These are phyloP conservation scores for Crossaster papposus DNA, from an alignment of 53 echinoderm and acorn worm species.

Conservation along the genomic window DNA sequence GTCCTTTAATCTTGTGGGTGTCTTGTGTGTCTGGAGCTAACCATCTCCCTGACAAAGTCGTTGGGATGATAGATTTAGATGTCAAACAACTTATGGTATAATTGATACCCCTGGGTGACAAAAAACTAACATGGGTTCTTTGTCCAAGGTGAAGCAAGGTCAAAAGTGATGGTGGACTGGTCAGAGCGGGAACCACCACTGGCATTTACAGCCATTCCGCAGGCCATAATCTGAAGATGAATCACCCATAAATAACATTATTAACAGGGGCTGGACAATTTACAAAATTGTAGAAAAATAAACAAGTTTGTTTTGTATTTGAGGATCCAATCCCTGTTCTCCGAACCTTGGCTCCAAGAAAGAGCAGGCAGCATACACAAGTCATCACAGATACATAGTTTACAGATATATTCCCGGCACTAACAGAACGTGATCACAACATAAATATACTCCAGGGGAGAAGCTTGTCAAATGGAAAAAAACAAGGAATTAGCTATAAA, in stretches of 20 bases:
- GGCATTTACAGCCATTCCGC: constrained; percentile 38
- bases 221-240: constrained; percentile 46
- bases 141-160: constrained; percentile 9
- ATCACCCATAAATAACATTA: constrained; percentile 47
- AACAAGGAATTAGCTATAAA: constrained; percentile 58
- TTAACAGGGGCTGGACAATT: constrained; percentile 48
- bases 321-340: neutral
- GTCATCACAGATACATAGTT: constrained; percentile 49
- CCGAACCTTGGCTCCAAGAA: neutral
- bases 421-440: constrained; percentile 49
- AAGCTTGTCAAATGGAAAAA: constrained; percentile 59
- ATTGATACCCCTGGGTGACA: constrained; percentile 38
- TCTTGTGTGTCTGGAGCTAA: neutral
- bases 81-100: constrained; percentile 44
- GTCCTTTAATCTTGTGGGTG: constrained; percentile 3
- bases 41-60: constrained; percentile 7
- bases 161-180: constrained; percentile 26
- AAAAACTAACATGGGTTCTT: constrained; percentile 26
- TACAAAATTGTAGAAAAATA: constrained; percentile 57
- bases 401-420: constrained; percentile 38
- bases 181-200: neutral
- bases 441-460: constrained; percentile 53
- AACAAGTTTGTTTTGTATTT: constrained; percentile 31
- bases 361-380: neutral
- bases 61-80: constrained; percentile 41